Base-by-base conservation (phyloP, 53 echinoderm and acorn worm species). In the Arbacia lixula region DNA sequence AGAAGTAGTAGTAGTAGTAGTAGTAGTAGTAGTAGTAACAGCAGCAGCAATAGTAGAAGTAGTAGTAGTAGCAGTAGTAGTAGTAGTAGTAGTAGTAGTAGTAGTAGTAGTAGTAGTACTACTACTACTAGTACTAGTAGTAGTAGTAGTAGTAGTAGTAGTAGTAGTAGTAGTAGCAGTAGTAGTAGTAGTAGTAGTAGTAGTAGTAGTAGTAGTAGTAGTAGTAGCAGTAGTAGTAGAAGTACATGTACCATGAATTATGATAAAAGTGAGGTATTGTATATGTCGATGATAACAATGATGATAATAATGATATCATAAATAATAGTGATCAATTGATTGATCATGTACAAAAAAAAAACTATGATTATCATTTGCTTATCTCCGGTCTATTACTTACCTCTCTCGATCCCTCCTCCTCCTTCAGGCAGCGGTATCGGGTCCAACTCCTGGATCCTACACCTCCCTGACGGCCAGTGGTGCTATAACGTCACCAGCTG, bases 401-500 rank as follows among this genome's bases (percentile, higher is more conserved):
- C n/a, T n/a, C n/a, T n/a, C n/a, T n/a, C n/a, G n/a, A n/a, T n/a
- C n/a, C n/a, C n/a, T n/a, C n/a, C n/a, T 1, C 50, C 19, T 1
- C 0, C 0, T 66, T n/a, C 66, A 66, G 66, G 66, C 25, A 5
- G 10, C 1, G 10, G 38, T 27, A 37, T 38, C 22, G 66, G 66
- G 9, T 11, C 28, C 38, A 21, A 66, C 37, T 35, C 66, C 5
- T 95, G 95, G 95, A 67, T 95, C 0, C 36, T 95, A 22, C 76
- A 86, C 41, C 68, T 95, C 10, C 75, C 72, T 9, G 86, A 86
- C 11, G 88, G 93, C 29, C 87, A 64, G 11, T 93, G 90, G 81
- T 95, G 95, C 49, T 95, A 84, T 43, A 93, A 88, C 72, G 51
- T 63, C 32, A 56, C 86, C 19, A 69, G 84, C 46, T 95, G 95